Percentiles rank a stretch among this genome's conserved stretches.
Evolutionary conservation across 2,797 vertebrate species (phyloP).

Genomic region (Graptemys geographica): DNA sequence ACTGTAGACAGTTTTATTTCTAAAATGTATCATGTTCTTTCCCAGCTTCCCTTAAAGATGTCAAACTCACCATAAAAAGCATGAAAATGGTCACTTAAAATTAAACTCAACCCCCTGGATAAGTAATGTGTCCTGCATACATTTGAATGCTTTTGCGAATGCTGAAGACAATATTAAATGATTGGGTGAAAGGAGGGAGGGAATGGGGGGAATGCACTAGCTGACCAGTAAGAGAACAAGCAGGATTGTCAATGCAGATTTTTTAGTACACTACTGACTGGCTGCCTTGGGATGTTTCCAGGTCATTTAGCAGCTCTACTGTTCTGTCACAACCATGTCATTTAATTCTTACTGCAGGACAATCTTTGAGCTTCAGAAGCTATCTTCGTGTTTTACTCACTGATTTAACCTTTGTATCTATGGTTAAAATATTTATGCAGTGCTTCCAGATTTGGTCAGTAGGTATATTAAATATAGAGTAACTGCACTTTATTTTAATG

Average conservation of each 20-base stretch:
- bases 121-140: not conserved
- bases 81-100: not conserved
- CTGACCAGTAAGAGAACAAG: constrained; percentile 31
- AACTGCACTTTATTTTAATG: not conserved
- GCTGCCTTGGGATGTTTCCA: constrained; percentile 61
- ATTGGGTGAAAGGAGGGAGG: not conserved
- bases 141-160: not conserved
- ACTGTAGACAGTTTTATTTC: constrained; percentile 44
- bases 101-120: not conserved
- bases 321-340: constrained; percentile 67
- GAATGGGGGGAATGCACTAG: not conserved
- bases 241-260: constrained; percentile 52
- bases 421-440: not conserved
- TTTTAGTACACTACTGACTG: constrained; percentile 64
- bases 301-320: constrained; percentile 67
- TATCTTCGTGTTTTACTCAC: not conserved
- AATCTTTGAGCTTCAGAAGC: constrained; percentile 53
- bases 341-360: constrained; percentile 69
- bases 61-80: constrained; percentile 45
- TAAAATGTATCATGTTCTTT: constrained; percentile 35
- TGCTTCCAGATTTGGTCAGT: not conserved
- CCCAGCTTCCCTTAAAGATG: constrained; percentile 44
- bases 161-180: not conserved
- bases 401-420: not conserved
- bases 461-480: not conserved